These are phyloP conservation scores for Craterocephalus amniculus DNA, from an alignment of 2,797 vertebrate genomes.

Conservation along the genomic window DNA sequence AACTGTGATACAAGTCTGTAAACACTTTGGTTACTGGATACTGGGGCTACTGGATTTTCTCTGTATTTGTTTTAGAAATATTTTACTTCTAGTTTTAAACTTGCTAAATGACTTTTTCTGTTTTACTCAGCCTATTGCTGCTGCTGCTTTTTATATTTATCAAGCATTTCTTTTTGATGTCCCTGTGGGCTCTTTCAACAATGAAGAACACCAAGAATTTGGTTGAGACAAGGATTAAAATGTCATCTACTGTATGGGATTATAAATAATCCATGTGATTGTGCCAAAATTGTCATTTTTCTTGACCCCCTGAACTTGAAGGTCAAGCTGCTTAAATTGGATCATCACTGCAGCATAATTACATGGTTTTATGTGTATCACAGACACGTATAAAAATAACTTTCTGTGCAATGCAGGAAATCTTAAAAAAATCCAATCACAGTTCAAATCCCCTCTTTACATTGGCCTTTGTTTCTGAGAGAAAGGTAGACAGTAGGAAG, in stretches of 20 bases:
- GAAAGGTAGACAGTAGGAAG: not conserved
- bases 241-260: conserved; percentile 3
- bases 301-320: conserved; percentile 30
- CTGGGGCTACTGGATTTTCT: no score
- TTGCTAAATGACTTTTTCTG: not conserved
- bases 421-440: conserved; percentile 31
- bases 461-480: not conserved
- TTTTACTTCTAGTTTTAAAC: conserved; percentile 3
- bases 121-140: not conserved
- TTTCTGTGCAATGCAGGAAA: conserved; percentile 29
- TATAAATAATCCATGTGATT: conserved; percentile 26
- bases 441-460: conserved; percentile 15
- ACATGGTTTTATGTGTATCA: not conserved
- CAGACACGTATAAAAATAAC: not conserved
- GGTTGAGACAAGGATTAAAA: conserved; percentile 39
- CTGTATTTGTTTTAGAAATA: not conserved
- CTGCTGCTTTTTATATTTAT: not conserved
- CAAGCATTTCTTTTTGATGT: no score
- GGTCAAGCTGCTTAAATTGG: conserved; percentile 35
- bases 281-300: conserved; percentile 45
- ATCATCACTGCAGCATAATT: conserved; percentile 12
- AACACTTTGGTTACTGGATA: no score
- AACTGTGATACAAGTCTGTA: not conserved
- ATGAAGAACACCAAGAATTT: conserved; percentile 13
- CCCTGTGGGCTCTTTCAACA: no score